Conservation (phyloP, 2,113 vertebrate genomes). For the Perccottus glenii region DNA sequence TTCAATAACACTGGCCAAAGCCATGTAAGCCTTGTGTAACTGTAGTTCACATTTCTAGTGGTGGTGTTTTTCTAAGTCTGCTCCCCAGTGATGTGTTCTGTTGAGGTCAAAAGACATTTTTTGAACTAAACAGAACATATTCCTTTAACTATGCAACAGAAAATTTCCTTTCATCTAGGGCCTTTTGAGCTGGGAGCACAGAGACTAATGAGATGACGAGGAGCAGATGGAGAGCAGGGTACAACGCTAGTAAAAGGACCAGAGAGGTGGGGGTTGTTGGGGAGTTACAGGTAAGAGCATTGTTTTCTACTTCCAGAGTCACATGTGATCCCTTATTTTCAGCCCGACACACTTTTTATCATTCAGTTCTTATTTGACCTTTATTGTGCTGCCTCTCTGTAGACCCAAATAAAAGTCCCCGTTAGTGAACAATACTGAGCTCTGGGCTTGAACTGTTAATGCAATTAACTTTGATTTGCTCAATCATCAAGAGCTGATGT, state of each 20-base stretch:
- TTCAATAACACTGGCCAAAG: not conserved
- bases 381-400: not conserved
- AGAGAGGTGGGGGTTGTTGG: not conserved
- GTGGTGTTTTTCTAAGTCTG: not conserved
- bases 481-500: not conserved
- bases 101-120: slow-evolving; percentile 6
- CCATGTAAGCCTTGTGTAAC: slow-evolving; percentile 1
- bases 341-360: not conserved
- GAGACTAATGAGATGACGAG: slow-evolving; percentile 6
- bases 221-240: slow-evolving; percentile 11
- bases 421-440: not conserved
- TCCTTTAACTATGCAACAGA: slow-evolving; percentile 4
- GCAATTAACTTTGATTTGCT: not conserved
- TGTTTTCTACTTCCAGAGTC: not conserved
- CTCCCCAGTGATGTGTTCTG: slow-evolving; percentile 1
- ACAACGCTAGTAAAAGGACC: not conserved
- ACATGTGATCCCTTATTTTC: not conserved
- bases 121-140: slow-evolving; percentile 1
- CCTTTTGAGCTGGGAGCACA: not conserved
- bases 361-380: not conserved
- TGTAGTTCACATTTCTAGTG: not conserved
- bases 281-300: not conserved
- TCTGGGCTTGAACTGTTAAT: not conserved
- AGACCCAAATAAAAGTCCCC: not conserved
- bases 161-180: not conserved